Evolutionary conservation across 2,888 invertebrate species (phyloP).

Genomic region (Drosophila subsilvestris): DNA sequence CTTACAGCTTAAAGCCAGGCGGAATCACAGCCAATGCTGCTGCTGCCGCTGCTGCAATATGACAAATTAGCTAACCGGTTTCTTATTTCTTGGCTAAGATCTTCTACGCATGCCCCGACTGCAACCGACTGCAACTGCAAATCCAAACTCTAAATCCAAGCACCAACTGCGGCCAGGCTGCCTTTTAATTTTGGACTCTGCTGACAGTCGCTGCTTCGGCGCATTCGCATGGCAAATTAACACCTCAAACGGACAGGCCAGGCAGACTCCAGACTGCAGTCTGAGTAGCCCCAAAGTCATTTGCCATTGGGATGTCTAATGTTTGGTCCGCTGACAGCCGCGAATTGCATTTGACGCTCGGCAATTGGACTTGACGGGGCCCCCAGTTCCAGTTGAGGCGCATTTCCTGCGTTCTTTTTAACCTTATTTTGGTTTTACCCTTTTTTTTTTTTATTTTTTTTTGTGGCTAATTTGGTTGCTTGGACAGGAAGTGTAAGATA

Average conservation of each 20-base stretch:
- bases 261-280: not conserved
- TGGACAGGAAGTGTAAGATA: conserved; percentile 11
- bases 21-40: conserved; percentile 11
- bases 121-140: conserved; percentile 14
- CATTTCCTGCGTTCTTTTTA: conserved; percentile 56
- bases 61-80: conserved; percentile 52
- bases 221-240: conserved; percentile 65
- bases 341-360: conserved; percentile 47
- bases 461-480: conserved; percentile 65
- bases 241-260: conserved; percentile 60
- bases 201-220: conserved; percentile 57
- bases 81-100: conserved; percentile 5
- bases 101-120: conserved; percentile 33
- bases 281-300: conserved; percentile 47
- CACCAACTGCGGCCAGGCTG: conserved; percentile 30
- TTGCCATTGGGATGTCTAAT: conserved; percentile 68
- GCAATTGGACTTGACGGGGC: conserved; percentile 34
- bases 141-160: conserved; percentile 18
- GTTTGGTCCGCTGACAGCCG: conserved; percentile 61
- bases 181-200: conserved; percentile 53
- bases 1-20: not conserved
- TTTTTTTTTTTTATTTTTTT: conserved; percentile 14
- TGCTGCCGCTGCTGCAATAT: conserved; percentile 35
- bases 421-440: not conserved
- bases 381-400: conserved; percentile 38